Evolutionary conservation across 2,888 invertebrate genomes (phyloP).

Genomic region (Parnassius smintheus): DNA sequence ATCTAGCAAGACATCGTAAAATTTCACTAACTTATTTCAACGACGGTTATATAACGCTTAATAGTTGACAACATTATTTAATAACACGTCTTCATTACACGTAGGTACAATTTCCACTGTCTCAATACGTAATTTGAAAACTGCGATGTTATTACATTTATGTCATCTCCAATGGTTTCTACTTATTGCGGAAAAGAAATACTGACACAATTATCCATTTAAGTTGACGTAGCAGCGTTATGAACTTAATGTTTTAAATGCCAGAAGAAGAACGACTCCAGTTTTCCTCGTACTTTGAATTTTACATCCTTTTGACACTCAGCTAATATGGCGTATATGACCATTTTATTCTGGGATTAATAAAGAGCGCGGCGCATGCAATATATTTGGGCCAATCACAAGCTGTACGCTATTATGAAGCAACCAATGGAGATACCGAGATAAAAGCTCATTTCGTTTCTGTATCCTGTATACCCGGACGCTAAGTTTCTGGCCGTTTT

Average conservation of each 20-base stretch:
- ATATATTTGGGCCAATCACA: constrained; percentile 81
- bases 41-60: not conserved
- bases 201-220: constrained; percentile 30
- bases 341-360: constrained; percentile 57
- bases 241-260: not conserved
- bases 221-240: constrained; percentile 10
- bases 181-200: constrained; percentile 31
- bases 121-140: constrained; percentile 20
- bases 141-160: constrained; percentile 27
- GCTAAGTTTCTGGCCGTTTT: constrained; percentile 57
- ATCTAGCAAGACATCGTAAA: no score
- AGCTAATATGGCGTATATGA: constrained; percentile 46
- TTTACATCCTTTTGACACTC: constrained; percentile 13
- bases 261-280: constrained; percentile 2
- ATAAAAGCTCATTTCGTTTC: constrained; percentile 68
- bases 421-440: constrained; percentile 76
- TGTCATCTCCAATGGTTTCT: constrained; percentile 28
- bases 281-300: not conserved
- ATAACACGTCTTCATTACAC: constrained; percentile 17
- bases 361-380: constrained; percentile 74
- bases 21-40: not conserved
- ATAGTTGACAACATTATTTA: constrained; percentile 2
- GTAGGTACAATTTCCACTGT: constrained; percentile 22
- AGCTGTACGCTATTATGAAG: constrained; percentile 69
- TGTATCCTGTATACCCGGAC: constrained; percentile 46